Evolutionary conservation across 1,140 invertebrate genomes (phyloP).

Genomic region (Trachymyrmex cornetzi): DNA sequence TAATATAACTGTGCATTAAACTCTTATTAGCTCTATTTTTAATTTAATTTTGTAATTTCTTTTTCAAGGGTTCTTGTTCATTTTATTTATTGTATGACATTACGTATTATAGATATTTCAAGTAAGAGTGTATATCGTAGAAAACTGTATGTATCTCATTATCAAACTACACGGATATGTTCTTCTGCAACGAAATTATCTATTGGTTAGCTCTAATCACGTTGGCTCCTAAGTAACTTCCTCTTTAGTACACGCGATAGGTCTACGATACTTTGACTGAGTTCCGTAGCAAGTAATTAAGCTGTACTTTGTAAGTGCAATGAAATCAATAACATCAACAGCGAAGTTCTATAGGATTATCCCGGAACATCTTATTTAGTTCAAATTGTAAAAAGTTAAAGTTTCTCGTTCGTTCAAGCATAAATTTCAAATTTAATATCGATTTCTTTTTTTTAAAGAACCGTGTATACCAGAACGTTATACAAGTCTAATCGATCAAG

Average conservation of each 20-base stretch:
- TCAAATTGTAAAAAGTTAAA: background rate
- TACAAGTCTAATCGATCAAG: background rate
- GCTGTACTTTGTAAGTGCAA: constrained; percentile 12
- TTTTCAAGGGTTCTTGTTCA: too few species aligned
- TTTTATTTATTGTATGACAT: background rate
- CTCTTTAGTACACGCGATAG: constrained; percentile 20
- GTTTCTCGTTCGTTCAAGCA: background rate
- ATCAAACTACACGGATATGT: background rate
- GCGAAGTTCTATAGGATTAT: background rate
- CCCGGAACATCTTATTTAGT: background rate
- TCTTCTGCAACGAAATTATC: constrained; percentile 41
- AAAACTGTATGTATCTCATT: constrained; percentile 14
- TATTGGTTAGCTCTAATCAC: constrained; percentile 18
- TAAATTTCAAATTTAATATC: background rate
- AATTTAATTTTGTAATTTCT: too few species aligned
- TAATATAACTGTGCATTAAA: too few species aligned
- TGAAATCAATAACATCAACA: constrained; percentile 23
- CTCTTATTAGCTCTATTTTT: too few species aligned
- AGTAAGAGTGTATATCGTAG: background rate
- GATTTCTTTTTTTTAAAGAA: background rate
- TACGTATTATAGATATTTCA: background rate
- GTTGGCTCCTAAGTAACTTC: constrained; percentile 38
- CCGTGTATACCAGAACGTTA: background rate
- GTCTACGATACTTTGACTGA: constrained; percentile 36
- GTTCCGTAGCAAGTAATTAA: constrained; percentile 31